These are phyloP conservation scores for Pterobdella sp. DNA, from an alignment of 2,888 invertebrate species.

Conservation along the genomic window DNA sequence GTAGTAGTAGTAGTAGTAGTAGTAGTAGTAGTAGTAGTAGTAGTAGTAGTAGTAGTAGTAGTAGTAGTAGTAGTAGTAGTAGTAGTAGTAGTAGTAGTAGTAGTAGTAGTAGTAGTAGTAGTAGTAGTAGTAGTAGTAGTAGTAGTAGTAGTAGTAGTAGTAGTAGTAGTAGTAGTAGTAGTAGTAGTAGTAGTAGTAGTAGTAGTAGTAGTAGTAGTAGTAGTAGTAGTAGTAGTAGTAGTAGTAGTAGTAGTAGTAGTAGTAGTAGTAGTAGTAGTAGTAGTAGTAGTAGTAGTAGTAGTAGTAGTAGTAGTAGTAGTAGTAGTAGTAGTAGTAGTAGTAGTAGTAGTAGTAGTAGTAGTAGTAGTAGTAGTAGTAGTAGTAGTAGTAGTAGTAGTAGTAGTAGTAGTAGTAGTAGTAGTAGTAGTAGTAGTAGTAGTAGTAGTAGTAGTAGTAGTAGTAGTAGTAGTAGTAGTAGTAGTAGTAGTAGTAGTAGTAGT, in stretches of 20 bases:
- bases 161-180: constrained; percentile 6
- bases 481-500: constrained; percentile 32
- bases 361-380: background rate
- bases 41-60: background rate
- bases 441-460: constrained; percentile 34
- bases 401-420: constrained; percentile 3
- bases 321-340: background rate
- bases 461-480: constrained; percentile 31
- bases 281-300: background rate
- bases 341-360: background rate
- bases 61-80: background rate
- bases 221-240: constrained; percentile 30
- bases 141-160: constrained; percentile 16
- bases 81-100: background rate
- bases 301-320: background rate
- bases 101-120: background rate
- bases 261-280: constrained; percentile 24
- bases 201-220: constrained; percentile 35
- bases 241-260: constrained; percentile 32
- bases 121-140: background rate
- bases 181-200: constrained; percentile 27
- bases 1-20: background rate
- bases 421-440: constrained; percentile 30
- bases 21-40: background rate
- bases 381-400: constrained; percentile 18